Percentiles rank a stretch among this genome's conserved stretches.
phyloP scores from a whole-genome alignment of 2,888 invertebrate genomes.

The Linyphia triangularis region DNA sequence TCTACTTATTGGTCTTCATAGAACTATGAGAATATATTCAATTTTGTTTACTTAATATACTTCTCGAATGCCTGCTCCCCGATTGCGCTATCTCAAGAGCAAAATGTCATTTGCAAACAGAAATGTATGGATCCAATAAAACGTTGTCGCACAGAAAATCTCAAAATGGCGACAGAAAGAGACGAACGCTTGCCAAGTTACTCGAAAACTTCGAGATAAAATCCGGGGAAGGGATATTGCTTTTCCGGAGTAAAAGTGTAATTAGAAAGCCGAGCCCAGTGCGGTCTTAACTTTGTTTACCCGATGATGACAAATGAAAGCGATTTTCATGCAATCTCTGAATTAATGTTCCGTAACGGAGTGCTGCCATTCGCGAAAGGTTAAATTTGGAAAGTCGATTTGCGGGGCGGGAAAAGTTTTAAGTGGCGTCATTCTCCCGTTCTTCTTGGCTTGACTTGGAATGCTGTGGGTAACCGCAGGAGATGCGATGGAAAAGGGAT shows the following conservation, averaged over 20 bases:
- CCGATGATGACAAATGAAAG: constrained; percentile 69
- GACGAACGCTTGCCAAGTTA: no score
- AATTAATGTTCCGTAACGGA: constrained; percentile 71
- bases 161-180: neutral
- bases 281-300: constrained; percentile 59
- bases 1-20: no score
- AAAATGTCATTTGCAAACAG: no score
- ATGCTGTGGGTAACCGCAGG: constrained; percentile 2
- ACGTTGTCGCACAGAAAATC: neutral
- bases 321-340: constrained; percentile 63
- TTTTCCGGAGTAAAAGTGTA: constrained; percentile 36
- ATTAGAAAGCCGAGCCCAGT: constrained; percentile 33
- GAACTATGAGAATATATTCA: no score
- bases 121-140: no score
- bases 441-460: constrained; percentile 24
- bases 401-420: constrained; percentile 16
- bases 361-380: constrained; percentile 63
- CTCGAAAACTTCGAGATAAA: neutral
- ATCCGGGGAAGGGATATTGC: neutral
- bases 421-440: neutral
- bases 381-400: constrained; percentile 60
- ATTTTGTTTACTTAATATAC: no score
- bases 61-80: no score
- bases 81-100: no score
- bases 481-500: neutral